phyloP scores from a whole-genome alignment of 2,888 invertebrate species.

The Lycophotia porphyrea region DNA sequence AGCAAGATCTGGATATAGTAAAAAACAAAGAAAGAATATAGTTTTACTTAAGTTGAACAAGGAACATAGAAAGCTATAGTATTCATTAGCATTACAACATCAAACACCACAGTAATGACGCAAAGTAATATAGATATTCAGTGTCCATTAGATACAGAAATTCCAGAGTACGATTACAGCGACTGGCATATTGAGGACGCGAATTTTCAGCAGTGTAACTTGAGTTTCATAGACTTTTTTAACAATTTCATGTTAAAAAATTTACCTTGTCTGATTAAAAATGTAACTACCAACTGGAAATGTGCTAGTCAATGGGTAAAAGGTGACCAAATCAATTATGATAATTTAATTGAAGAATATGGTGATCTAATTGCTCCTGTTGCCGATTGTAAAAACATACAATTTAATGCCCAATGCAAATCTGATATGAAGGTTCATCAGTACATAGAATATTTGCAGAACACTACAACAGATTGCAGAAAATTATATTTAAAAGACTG shows the following conservation, averaged over 20 bases:
- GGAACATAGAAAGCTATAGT: slow-evolving; percentile 14
- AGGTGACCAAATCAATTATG: slow-evolving; percentile 90
- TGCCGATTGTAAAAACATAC: slow-evolving; percentile 94
- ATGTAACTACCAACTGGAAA: slow-evolving; percentile 92
- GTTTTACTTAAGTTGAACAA: slow-evolving; percentile 12
- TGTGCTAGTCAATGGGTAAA: slow-evolving; percentile 91
- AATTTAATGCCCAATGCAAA: slow-evolving; percentile 94
- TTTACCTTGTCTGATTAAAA: slow-evolving; percentile 92
- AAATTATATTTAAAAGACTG: slow-evolving; percentile 97
- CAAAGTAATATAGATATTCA: slow-evolving; percentile 71
- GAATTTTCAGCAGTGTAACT: slow-evolving; percentile 25
- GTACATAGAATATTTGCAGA: slow-evolving; percentile 93
- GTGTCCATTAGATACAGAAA: slow-evolving; percentile 29
- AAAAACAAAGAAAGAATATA: slow-evolving; percentile 5
- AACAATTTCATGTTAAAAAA: slow-evolving; percentile 82
- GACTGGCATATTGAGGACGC: slow-evolving; percentile 41
- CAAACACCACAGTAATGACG: slow-evolving; percentile 14
- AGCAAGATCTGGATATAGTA: slow-evolving; percentile 3
- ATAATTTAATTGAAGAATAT: slow-evolving; percentile 90
- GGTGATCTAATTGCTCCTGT: slow-evolving; percentile 93
- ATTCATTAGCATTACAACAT: background rate
- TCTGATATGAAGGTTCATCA: slow-evolving; percentile 92
- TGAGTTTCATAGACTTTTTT: slow-evolving; percentile 91
- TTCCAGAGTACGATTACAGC: slow-evolving; percentile 51
- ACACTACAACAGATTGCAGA: slow-evolving; percentile 82